Percentiles rank a stretch among this genome's conserved stretches.
These are phyloP conservation scores for Drosophila baimaii DNA, from an alignment of 1,140 invertebrate species.

Conservation along the genomic window DNA sequence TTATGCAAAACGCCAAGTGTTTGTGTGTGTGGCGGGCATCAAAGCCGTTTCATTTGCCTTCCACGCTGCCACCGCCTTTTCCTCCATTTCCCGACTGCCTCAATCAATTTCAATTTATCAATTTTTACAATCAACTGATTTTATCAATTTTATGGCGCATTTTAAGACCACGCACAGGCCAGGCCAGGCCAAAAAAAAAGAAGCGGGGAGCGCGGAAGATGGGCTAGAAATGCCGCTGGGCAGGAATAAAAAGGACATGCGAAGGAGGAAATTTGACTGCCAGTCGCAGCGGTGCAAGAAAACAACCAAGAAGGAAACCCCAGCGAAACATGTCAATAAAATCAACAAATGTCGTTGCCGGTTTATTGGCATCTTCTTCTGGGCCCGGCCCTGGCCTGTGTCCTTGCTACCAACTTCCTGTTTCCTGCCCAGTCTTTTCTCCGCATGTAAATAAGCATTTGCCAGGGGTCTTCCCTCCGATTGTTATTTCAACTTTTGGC, in stretches of 20 bases:
- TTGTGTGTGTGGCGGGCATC: constrained; percentile 36
- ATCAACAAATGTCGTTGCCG: constrained; percentile 76
- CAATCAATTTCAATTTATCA: constrained; percentile 83
- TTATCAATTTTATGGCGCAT: constrained; percentile 82
- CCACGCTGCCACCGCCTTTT: constrained; percentile 27
- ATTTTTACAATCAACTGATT: constrained; percentile 83
- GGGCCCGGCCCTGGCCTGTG: constrained; percentile 11
- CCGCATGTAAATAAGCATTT: constrained; percentile 71
- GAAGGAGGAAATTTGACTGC: constrained; percentile 71
- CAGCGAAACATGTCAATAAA: constrained; percentile 77
- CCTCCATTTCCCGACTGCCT: constrained; percentile 52
- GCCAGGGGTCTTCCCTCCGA: constrained; percentile 10
- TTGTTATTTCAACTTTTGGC: constrained; percentile 47
- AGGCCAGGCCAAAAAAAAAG: neutral
- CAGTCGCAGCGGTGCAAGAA: constrained; percentile 42
- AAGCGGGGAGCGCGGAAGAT: neutral
- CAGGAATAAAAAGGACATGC: constrained; percentile 61
- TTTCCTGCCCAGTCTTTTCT: constrained; percentile 16
- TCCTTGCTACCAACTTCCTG: constrained; percentile 11
- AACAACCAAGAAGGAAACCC: constrained; percentile 4
- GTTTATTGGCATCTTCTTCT: constrained; percentile 53
- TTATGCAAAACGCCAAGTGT: constrained; percentile 50
- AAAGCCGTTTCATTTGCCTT: constrained; percentile 58
- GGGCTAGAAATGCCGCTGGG: constrained; percentile 20
- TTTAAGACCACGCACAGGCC: constrained; percentile 62